Evolutionary conservation across 92 coral and sea anemone genomes (phyloP).

Genomic region (Paramuricea clavata): DNA sequence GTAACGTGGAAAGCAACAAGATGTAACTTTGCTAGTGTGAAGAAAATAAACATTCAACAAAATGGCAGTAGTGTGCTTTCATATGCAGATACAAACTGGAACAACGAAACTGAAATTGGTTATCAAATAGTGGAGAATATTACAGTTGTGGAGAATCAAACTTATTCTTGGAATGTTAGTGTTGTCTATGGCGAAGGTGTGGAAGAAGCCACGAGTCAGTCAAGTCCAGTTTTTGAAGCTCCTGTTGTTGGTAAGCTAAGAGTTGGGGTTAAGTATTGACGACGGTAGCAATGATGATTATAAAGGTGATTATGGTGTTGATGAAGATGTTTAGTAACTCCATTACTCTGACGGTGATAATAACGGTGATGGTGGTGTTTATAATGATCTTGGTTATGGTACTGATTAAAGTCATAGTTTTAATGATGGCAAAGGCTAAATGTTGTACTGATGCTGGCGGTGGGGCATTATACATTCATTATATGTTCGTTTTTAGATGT

Average conservation of each 20-base stretch:
- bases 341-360: too few species aligned
- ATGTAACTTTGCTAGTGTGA: constrained; percentile 47
- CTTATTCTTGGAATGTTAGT: constrained; percentile 33
- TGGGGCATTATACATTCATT: too few species aligned
- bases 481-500: not conserved
- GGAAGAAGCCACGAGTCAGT: constrained; percentile 26
- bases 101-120: constrained; percentile 38
- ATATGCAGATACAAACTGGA: constrained; percentile 7
- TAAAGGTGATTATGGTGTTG: too few species aligned
- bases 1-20: constrained; percentile 52
- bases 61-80: not conserved
- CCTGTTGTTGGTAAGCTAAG: constrained; percentile 19
- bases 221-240: constrained; percentile 31
- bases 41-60: constrained; percentile 13
- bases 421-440: not conserved
- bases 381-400: not conserved
- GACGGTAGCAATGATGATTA: too few species aligned
- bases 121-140: constrained; percentile 43
- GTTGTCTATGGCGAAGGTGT: constrained; percentile 37
- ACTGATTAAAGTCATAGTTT: not conserved
- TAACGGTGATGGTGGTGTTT: too few species aligned
- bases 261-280: not conserved
- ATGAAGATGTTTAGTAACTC: too few species aligned
- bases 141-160: not conserved
- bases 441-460: too few species aligned